These are phyloP conservation scores for Drosophila neonasuta DNA, from an alignment of 2,888 invertebrate species.

Conservation along the genomic window DNA sequence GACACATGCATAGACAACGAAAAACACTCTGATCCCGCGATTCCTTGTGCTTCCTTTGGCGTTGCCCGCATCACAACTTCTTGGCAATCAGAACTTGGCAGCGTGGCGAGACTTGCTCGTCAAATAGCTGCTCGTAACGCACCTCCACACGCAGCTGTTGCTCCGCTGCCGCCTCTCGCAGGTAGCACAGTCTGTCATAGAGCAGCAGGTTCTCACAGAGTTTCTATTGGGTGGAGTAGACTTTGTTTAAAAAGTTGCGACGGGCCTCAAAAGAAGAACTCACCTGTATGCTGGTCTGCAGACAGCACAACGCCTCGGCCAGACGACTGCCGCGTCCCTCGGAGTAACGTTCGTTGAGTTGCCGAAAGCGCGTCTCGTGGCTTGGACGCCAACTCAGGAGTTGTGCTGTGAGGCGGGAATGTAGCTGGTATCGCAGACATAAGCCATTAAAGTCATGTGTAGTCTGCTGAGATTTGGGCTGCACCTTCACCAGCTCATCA, in stretches of 20 bases:
- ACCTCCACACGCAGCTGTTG: slow-evolving; percentile 80
- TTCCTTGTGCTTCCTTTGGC: background rate
- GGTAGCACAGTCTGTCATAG: slow-evolving; percentile 83
- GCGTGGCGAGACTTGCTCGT: slow-evolving; percentile 86
- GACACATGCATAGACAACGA: slow-evolving; percentile 24
- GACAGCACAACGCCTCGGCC: slow-evolving; percentile 80
- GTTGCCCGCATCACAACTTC: slow-evolving; percentile 80
- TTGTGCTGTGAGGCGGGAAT: slow-evolving; percentile 40
- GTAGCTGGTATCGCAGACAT: slow-evolving; percentile 56
- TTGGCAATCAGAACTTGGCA: slow-evolving; percentile 85
- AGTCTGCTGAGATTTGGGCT: background rate
- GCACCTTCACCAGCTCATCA: slow-evolving; percentile 55
- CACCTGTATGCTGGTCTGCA: slow-evolving; percentile 83
- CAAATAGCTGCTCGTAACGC: slow-evolving; percentile 84
- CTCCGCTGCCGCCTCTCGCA: slow-evolving; percentile 79
- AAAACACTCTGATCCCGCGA: slow-evolving; percentile 17
- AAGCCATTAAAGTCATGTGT: slow-evolving; percentile 48
- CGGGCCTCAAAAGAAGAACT: slow-evolving; percentile 9
- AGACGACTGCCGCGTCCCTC: slow-evolving; percentile 70
- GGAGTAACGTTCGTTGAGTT: slow-evolving; percentile 56
- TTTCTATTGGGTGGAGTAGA: slow-evolving; percentile 81
- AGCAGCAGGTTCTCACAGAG: slow-evolving; percentile 84
- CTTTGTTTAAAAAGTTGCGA: background rate
- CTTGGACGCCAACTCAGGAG: slow-evolving; percentile 59
- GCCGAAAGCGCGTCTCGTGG: slow-evolving; percentile 59